phyloP scores from a whole-genome alignment of 2,113 vertebrate species.

The Chloropsis cyanopogon region DNA sequence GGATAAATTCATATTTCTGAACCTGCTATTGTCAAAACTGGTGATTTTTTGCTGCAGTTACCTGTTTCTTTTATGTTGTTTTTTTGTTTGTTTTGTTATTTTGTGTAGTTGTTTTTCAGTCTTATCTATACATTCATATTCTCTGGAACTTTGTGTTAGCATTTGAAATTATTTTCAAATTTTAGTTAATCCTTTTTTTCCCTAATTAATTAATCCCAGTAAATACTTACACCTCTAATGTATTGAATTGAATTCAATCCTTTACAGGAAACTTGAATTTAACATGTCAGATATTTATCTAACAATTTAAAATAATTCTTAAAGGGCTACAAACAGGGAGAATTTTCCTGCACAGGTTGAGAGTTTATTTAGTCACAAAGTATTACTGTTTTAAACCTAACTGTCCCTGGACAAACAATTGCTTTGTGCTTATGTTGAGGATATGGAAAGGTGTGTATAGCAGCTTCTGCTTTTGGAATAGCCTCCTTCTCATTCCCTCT shows the following conservation, averaged over 20 bases:
- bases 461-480: not conserved
- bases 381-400: not conserved
- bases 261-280: not conserved
- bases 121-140: not conserved
- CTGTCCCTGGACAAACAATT: not conserved
- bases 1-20: not conserved
- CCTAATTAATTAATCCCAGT: not conserved
- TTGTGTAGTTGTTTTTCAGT: not conserved
- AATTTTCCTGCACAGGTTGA: not conserved
- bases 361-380: not conserved
- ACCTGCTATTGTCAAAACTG: not conserved
- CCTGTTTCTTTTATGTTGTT: not conserved
- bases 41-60: not conserved
- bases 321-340: not conserved
- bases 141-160: not conserved
- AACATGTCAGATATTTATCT: not conserved
- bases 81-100: not conserved
- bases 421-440: not conserved
- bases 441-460: not conserved
- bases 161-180: not conserved
- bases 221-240: not conserved
- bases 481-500: not conserved
- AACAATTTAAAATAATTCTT: not conserved
- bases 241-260: not conserved
- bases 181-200: not conserved